Percentiles rank a stretch among this genome's conserved stretches.
Conservation (phyloP, 2,888 invertebrate species). For the Epicampocera succincta region DNA sequence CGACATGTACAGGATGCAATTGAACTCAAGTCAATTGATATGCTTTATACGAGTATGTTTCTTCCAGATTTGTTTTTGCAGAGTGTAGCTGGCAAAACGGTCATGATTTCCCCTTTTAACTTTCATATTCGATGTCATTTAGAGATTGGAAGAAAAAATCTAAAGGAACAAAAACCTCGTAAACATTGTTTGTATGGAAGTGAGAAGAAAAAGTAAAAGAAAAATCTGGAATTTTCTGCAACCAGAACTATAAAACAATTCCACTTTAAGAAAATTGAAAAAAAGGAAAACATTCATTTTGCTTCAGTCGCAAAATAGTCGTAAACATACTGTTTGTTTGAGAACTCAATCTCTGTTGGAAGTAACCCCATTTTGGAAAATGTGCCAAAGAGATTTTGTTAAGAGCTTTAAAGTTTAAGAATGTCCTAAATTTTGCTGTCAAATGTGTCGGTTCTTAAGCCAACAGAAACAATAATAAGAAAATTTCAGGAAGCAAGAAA, state of each 20-base stretch:
- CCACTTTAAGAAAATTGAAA: conserved; percentile 2
- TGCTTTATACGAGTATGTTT: too few species aligned
- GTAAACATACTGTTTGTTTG: conserved; percentile 12
- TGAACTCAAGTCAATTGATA: too few species aligned
- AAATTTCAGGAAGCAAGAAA: not conserved
- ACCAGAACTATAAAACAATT: conserved; percentile 54
- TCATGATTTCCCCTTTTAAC: not conserved
- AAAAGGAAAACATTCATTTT: conserved; percentile 54
- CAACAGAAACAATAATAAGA: conserved; percentile 28
- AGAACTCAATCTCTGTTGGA: conserved; percentile 53
- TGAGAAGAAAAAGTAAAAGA: conserved; percentile 48
- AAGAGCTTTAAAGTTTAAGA: conserved; percentile 52
- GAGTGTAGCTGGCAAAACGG: not conserved
- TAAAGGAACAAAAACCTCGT: conserved; percentile 18
- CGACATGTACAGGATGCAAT: too few species aligned
- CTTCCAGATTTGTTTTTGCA: not conserved
- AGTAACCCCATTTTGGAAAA: conserved; percentile 77
- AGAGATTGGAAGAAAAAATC: not conserved
- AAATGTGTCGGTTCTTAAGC: conserved; percentile 62
- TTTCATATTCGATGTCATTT: conserved; percentile 22
- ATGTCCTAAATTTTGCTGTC: conserved; percentile 71
- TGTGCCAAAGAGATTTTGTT: conserved; percentile 74
- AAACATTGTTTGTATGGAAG: conserved; percentile 20
- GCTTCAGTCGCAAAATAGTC: conserved; percentile 36
- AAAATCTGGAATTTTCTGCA: conserved; percentile 50